Conservation (phyloP, 53 echinoderm and acorn worm genomes). For the Henricia sp. region DNA sequence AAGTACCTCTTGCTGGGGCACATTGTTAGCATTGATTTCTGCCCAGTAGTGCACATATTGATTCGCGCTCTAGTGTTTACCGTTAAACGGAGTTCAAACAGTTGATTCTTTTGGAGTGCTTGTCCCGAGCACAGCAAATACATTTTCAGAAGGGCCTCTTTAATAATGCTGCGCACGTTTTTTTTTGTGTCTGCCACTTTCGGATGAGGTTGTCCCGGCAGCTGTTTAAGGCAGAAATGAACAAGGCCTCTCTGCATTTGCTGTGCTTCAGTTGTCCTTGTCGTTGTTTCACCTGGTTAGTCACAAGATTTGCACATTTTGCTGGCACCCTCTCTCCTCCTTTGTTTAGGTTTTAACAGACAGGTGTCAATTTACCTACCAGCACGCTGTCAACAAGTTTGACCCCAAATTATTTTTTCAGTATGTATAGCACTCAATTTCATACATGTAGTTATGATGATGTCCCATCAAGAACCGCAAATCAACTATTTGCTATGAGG, state of each 20-base stretch:
- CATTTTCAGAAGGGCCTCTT: constrained; percentile 8
- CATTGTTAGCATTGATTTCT: constrained; percentile 70
- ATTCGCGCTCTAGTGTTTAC: constrained; percentile 62
- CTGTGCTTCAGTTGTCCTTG: too few species aligned
- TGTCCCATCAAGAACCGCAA: too few species aligned
- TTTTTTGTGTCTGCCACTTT: constrained; percentile 5
- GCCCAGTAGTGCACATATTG: constrained; percentile 62
- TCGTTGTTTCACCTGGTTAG: constrained; percentile 41
- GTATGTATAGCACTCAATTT: constrained; percentile 8
- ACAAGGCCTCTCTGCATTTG: too few species aligned
- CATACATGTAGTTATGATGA: too few species aligned
- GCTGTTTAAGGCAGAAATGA: not conserved
- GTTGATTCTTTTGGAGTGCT: constrained; percentile 64
- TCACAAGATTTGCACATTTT: constrained; percentile 10
- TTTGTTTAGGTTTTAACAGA: not conserved
- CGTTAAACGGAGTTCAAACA: constrained; percentile 61
- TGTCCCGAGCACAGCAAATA: constrained; percentile 49
- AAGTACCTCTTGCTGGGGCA: constrained; percentile 53
- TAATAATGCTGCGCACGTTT: constrained; percentile 38
- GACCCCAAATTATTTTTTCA: constrained; percentile 22
- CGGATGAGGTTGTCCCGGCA: constrained; percentile 10
- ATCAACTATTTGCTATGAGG: too few species aligned
- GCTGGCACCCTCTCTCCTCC: constrained; percentile 3
- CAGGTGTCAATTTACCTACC: constrained; percentile 5
- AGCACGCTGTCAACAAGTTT: not conserved